Percentiles rank a stretch among this genome's conserved stretches.
phyloP scores from a whole-genome alignment of 2,113 vertebrate genomes.

The Hippocampus zosterae region DNA sequence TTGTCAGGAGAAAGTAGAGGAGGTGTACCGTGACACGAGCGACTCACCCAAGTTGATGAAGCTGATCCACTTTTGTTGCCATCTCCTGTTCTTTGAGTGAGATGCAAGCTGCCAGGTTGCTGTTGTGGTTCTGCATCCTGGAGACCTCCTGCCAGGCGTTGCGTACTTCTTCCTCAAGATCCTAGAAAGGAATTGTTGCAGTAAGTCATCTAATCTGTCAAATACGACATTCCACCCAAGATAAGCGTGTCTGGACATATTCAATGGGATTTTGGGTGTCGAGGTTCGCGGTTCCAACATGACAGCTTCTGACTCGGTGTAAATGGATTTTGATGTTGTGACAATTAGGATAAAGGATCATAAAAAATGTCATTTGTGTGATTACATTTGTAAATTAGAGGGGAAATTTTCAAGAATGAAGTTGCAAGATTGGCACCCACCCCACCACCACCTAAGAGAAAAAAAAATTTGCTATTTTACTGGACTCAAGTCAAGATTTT shows the following conservation, averaged over 20 bases:
- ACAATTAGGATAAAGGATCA: too few species aligned
- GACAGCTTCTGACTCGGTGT: too few species aligned
- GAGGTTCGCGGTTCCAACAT: neutral
- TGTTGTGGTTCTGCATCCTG: constrained; percentile 44
- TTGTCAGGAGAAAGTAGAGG: constrained; percentile 1
- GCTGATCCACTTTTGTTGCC: constrained; percentile 61
- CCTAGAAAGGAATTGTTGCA: constrained; percentile 53
- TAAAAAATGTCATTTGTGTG: neutral
- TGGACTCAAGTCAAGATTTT: neutral
- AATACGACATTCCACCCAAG: neutral
- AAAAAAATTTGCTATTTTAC: neutral
- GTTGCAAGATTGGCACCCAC: neutral
- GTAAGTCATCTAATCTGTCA: neutral
- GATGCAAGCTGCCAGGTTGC: constrained; percentile 62
- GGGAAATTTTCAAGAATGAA: neutral
- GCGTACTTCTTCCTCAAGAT: constrained; percentile 70
- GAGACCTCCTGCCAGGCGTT: constrained; percentile 62
- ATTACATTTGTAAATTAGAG: neutral
- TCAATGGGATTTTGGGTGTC: neutral
- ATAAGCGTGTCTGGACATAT: neutral
- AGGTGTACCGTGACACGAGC: neutral
- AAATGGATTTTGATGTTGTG: too few species aligned
- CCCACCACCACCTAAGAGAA: neutral
- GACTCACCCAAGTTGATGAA: constrained; percentile 63
- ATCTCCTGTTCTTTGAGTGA: constrained; percentile 67